Evolutionary conservation across 1,140 invertebrate genomes (phyloP).

Genomic region (Muscidifurax raptorellus): DNA sequence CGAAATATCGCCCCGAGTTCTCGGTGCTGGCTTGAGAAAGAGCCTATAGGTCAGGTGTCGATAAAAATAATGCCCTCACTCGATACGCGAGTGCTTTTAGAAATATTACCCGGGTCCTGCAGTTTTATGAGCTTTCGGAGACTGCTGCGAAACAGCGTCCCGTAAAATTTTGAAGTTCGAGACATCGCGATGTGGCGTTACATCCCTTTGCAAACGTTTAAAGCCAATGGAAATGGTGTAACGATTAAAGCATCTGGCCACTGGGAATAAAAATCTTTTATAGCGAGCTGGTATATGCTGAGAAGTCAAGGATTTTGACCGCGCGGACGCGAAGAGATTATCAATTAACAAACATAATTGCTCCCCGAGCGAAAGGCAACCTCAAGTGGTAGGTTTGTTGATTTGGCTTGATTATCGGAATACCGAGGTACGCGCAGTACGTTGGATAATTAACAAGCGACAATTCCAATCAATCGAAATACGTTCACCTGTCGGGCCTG

Average conservation of each 20-base stretch:
- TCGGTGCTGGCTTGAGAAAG: background rate
- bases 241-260: no score
- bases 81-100: background rate
- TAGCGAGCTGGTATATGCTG: no score
- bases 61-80: background rate
- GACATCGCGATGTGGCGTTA: background rate
- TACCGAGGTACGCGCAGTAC: background rate
- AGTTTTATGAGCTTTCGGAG: background rate
- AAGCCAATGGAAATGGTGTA: background rate
- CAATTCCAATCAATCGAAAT: slow-evolving; percentile 23
- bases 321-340: background rate
- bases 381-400: background rate
- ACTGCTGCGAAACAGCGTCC: background rate
- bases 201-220: background rate
- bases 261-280: no score
- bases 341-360: slow-evolving; percentile 11
- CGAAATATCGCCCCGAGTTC: background rate
- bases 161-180: background rate
- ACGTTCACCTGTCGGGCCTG: background rate
- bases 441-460: slow-evolving; percentile 10
- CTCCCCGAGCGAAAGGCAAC: background rate
- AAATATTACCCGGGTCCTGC: background rate
- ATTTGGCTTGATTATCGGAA: slow-evolving; percentile 24
- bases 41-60: background rate
- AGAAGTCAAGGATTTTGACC: background rate